A percentile compares a stretch with the other conserved stretches of the same genome.
These are phyloP conservation scores for Ischnus inquisitorius DNA, from an alignment of 2,888 invertebrate species.

Conservation along the genomic window DNA sequence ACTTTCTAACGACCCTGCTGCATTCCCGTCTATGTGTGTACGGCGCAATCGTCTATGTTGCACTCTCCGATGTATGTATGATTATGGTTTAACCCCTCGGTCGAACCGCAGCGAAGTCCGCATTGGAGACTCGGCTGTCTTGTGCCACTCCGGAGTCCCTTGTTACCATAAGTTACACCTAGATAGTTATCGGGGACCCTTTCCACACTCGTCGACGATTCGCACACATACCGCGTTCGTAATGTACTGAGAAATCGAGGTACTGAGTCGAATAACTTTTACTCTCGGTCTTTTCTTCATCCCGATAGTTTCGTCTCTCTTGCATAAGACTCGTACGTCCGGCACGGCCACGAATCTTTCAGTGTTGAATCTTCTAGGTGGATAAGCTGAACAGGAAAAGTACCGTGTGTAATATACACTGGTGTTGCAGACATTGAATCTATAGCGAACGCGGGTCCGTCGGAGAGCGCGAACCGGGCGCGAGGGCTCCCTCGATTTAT, in stretches of 20 bases:
- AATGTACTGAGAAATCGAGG: conserved; percentile 29
- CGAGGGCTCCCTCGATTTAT: conserved; percentile 56
- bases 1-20: conserved; percentile 80
- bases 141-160: conserved; percentile 61
- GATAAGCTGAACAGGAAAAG: conserved; percentile 6
- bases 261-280: conserved; percentile 65
- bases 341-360: conserved; percentile 10
- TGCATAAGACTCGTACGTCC: conserved; percentile 49
- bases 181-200: conserved; percentile 74
- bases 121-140: conserved; percentile 33
- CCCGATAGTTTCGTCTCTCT: conserved; percentile 34
- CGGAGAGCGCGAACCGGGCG: conserved; percentile 17
- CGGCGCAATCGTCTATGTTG: conserved; percentile 25
- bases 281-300: conserved; percentile 39
- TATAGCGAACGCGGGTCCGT: neutral
- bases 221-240: conserved; percentile 13
- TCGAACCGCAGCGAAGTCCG: conserved; percentile 4
- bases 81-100: conserved; percentile 23
- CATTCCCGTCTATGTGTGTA: conserved; percentile 34
- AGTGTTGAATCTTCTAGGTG: neutral
- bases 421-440: conserved; percentile 2
- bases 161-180: conserved; percentile 77
- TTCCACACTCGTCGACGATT: conserved; percentile 47
- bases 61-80: neutral
- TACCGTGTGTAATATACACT: neutral